Evolutionary conservation across 2,888 invertebrate species (phyloP).

Genomic region (Thecophora atra): DNA sequence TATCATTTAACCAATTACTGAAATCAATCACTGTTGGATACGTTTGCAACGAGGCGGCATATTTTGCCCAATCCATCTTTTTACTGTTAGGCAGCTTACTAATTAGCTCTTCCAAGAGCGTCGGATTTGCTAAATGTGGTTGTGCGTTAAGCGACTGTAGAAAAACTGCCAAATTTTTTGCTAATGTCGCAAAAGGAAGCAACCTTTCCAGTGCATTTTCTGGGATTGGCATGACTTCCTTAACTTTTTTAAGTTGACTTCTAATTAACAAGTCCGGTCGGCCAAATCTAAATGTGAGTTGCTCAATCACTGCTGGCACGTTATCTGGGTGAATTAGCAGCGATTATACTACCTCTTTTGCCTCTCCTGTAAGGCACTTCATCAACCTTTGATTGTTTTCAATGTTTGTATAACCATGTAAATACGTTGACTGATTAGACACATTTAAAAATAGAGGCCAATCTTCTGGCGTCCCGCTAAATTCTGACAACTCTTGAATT

Average conservation of each 20-base stretch:
- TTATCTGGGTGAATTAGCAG: conserved; percentile 38
- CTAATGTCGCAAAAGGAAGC: conserved; percentile 29
- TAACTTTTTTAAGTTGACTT: conserved; percentile 27
- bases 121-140: no score
- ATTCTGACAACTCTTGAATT: conserved; percentile 27
- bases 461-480: conserved; percentile 40
- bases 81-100: no score
- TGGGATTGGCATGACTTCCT: conserved; percentile 11
- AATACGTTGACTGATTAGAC: conserved; percentile 31
- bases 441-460: conserved; percentile 40
- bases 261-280: conserved; percentile 31
- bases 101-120: no score
- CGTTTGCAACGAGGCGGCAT: no score
- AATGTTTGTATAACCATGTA: conserved; percentile 37
- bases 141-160: no score
- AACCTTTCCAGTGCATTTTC: conserved; percentile 13
- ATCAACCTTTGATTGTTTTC: conserved; percentile 39
- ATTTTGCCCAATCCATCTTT: no score
- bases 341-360: conserved; percentile 25
- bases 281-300: conserved; percentile 36
- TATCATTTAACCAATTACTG: no score
- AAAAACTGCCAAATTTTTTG: conserved; percentile 15
- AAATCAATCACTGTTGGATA: no score
- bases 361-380: conserved; percentile 37
- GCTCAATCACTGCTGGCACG: conserved; percentile 27